Evolutionary conservation across 2,113 vertebrate species (phyloP), one percentile per base, ranked within the genome.

Genomic region (Lontra canadensis): DNA sequence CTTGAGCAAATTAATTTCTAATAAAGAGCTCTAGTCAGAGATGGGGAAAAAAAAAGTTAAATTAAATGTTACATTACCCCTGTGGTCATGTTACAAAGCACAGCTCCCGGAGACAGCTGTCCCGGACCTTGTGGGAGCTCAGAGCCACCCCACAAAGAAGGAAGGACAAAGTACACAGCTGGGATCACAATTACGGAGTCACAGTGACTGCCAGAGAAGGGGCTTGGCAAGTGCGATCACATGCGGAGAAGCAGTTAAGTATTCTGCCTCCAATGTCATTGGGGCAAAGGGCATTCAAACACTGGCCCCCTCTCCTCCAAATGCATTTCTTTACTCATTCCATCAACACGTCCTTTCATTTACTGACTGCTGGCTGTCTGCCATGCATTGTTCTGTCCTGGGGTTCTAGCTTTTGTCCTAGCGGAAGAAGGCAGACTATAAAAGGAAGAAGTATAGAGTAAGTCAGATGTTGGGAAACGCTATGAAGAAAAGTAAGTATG

Each of bases 91-190:
- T 26, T 57, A 36, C 21, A 90, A 90, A 88, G 83, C 52, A 29
- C 34, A 95, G 82, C 59, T 69, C 84, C 61, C 47, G 23, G 31
- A 97, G 69, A 80, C 65, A 88, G 59, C 87, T 57, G 63, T 49
- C 47, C 36, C 4, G 65, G 59, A 13, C 34, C 80, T 61, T 39
- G 29, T 39, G 23, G 15, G 25, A 93, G 42, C 42, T 29, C 26
- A 89, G 83, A 63, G 76, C 26, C 96, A 91, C 95, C 90, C 57
- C 17, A 85, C 83, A 84, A 92, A 95, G 95, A 63, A 96, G 87
- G 96, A 98, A 98, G 98, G 97, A 96, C 99, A 99, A 99, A 99
- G 99, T 99, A 78, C 99, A 96, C 92, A 94, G 97, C 65, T 81
- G 84, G 97, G 96, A 97, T 97, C 88, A 88, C 79, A 84, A 76